phyloP scores from a whole-genome alignment of 2,113 vertebrate species.

The Brachirus orientalis region DNA sequence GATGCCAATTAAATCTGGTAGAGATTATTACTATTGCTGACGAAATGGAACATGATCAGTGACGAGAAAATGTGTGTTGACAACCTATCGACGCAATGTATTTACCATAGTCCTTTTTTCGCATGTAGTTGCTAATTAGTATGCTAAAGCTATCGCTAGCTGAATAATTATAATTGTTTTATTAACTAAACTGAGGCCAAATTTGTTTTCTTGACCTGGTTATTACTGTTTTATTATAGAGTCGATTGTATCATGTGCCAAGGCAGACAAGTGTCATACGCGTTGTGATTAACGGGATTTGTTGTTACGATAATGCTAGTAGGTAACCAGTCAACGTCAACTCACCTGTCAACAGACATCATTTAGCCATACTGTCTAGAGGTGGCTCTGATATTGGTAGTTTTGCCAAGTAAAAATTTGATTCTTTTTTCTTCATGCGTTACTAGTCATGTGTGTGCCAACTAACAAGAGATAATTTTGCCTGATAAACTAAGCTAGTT shows the following conservation, averaged over 20 bases:
- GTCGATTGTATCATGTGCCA: not conserved
- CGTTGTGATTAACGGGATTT: constrained; percentile 4
- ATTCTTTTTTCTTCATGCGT: not conserved
- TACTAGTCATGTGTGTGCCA: not conserved
- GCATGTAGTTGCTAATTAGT: constrained; percentile 41
- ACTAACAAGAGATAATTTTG: not conserved
- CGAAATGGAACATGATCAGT: rapidly evolving
- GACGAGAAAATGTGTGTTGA: not conserved
- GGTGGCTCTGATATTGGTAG: not conserved
- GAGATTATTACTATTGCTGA: rapidly evolving
- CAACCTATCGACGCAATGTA: constrained; percentile 5
- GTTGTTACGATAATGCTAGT: constrained; percentile 38
- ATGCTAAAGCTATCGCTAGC: constrained; percentile 49
- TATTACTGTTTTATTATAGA: not conserved
- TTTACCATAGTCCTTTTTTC: constrained; percentile 29
- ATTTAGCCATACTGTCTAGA: constrained; percentile 20
- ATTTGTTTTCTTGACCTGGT: not conserved
- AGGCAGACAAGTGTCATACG: not conserved
- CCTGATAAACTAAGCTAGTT: constrained; percentile 45
- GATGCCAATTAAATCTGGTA: rapidly evolving
- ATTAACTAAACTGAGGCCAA: not conserved
- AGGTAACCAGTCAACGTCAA: constrained; percentile 40
- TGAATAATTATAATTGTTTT: constrained; percentile 22
- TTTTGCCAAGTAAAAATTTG: not conserved
- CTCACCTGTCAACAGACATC: constrained; percentile 47